Percentiles rank a stretch among this genome's conserved stretches.
Conservation (phyloP, 2,113 vertebrate species). For the Albula glossodonta region DNA sequence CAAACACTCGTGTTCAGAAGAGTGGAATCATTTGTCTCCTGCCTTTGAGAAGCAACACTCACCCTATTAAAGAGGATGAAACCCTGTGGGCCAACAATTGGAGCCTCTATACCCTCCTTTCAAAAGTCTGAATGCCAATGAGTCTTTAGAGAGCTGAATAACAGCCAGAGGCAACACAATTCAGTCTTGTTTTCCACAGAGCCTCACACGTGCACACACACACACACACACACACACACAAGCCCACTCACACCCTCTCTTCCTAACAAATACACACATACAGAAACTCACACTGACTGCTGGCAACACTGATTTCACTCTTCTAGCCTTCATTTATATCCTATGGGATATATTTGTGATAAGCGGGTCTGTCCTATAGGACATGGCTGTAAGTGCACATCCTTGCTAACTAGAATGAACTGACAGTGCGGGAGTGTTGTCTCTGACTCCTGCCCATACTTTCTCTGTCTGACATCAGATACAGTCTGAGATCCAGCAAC, state of each 20-base stretch:
- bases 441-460: too few relatives aligned
- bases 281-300: not conserved
- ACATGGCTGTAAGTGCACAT: not conserved
- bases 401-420: not conserved
- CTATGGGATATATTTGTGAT: not conserved
- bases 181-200: conserved; percentile 4
- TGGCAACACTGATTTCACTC: not conserved
- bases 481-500: too few relatives aligned
- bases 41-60: conserved; percentile 59
- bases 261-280: not conserved
- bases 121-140: conserved; percentile 48
- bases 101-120: conserved; percentile 39
- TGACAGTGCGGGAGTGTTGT: not conserved
- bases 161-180: conserved; percentile 45
- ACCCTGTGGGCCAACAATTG: conserved; percentile 67
- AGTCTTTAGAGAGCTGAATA: conserved; percentile 23
- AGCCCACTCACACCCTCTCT: not conserved
- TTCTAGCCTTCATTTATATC: not conserved
- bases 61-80: conserved; percentile 69
- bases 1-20: conserved; percentile 48
- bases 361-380: not conserved
- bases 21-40: conserved; percentile 64
- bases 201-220: not conserved
- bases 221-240: not conserved
- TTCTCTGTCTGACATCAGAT: too few relatives aligned